Evolutionary conservation across 1,140 invertebrate species (phyloP).

Genomic region (Eumeta japonica): DNA sequence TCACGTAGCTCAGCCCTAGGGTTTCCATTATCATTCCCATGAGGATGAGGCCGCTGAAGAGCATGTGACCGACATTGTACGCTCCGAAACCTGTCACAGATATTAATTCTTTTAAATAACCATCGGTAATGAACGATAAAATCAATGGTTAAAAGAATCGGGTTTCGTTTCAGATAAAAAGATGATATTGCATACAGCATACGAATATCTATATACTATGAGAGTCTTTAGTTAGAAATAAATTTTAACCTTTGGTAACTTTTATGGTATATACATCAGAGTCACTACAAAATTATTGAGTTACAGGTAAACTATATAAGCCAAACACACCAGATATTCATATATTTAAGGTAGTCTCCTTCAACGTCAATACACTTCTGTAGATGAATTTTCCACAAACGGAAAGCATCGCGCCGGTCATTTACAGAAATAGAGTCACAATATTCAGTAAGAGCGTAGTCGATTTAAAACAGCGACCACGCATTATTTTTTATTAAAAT

Average conservation of each 20-base stretch:
- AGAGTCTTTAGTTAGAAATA: not conserved
- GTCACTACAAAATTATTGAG: too few relatives aligned
- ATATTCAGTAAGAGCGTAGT: too few relatives aligned
- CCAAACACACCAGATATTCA: too few relatives aligned
- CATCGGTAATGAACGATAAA: slow-evolving; percentile 3
- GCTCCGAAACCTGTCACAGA: slow-evolving; percentile 57
- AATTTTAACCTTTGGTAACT: not conserved
- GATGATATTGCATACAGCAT: not conserved
- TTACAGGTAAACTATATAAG: too few relatives aligned
- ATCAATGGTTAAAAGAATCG: not conserved
- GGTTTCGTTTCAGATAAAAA: not conserved
- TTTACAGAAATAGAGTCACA: too few relatives aligned
- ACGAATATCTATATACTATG: not conserved
- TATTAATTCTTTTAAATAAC: slow-evolving; percentile 7
- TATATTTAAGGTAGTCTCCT: too few relatives aligned
- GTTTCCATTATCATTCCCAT: slow-evolving; percentile 64
- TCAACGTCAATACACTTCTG: too few relatives aligned
- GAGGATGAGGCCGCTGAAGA: slow-evolving; percentile 56
- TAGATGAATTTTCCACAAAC: too few relatives aligned
- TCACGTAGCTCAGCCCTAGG: slow-evolving; percentile 63
- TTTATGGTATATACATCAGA: not conserved
- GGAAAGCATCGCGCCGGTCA: too few relatives aligned
- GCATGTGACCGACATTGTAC: slow-evolving; percentile 63
- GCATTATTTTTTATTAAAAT: too few relatives aligned
- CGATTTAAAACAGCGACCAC: too few relatives aligned